phyloP scores from a whole-genome alignment of 2,888 invertebrate genomes.

The Lissocephala sabroskyi region DNA sequence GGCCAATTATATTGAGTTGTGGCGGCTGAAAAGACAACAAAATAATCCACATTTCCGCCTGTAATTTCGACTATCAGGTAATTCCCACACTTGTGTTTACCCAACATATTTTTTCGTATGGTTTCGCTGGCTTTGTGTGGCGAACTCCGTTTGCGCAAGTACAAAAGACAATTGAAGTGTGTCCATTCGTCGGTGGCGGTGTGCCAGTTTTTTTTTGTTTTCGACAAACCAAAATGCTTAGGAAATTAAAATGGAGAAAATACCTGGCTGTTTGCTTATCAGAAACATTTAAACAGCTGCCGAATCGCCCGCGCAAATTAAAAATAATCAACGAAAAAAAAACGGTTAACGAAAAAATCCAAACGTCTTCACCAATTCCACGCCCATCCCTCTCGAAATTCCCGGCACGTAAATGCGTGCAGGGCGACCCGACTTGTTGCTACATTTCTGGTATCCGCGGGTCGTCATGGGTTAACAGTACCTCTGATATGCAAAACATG shows the following conservation, averaged over 20 bases:
- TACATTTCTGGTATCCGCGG: no score
- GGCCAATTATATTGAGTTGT: not conserved
- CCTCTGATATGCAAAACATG: slow-evolving; percentile 28
- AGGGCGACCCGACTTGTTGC: slow-evolving; percentile 44
- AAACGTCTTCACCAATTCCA: slow-evolving; percentile 22
- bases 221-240: not conserved
- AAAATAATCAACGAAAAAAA: slow-evolving; percentile 5
- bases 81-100: slow-evolving; percentile 41
- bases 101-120: no score
- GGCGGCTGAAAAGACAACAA: not conserved
- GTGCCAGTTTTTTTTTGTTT: slow-evolving; percentile 7
- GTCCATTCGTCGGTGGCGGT: not conserved
- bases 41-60: not conserved
- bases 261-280: slow-evolving; percentile 29
- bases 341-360: slow-evolving; percentile 20
- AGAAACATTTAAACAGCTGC: slow-evolving; percentile 57
- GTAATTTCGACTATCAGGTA: slow-evolving; percentile 14
- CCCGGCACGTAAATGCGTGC: slow-evolving; percentile 40
- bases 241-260: no score
- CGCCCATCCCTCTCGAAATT: slow-evolving; percentile 19
- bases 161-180: no score
- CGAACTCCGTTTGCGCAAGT: slow-evolving; percentile 47
- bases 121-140: no score
- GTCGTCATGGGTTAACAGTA: slow-evolving; percentile 5
- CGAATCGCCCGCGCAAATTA: not conserved